A percentile compares a stretch with the other conserved stretches of the same genome.
phyloP scores from a whole-genome alignment of 2,113 vertebrate species.

The Anser brachyrhynchus region DNA sequence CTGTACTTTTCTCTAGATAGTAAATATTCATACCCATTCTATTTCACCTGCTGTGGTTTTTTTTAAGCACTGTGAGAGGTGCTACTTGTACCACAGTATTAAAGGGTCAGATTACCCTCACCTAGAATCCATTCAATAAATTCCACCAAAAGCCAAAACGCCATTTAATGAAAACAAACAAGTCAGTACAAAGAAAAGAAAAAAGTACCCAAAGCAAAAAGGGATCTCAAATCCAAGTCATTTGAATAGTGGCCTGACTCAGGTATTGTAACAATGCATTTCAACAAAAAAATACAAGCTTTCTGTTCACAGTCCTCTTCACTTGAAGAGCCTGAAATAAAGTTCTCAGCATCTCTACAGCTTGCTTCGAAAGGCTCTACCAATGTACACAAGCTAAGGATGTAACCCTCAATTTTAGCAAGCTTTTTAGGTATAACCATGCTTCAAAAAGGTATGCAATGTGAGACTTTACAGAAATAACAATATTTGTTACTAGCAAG shows the following conservation, averaged over 20 bases:
- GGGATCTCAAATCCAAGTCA: not conserved
- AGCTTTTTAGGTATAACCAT: not conserved
- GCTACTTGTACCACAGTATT: not conserved
- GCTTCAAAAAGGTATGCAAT: not conserved
- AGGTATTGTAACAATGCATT: not conserved
- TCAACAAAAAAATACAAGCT: not conserved
- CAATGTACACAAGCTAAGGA: not conserved
- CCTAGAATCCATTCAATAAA: not conserved
- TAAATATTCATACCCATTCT: not conserved
- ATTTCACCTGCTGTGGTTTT: not conserved
- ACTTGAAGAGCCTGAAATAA: not conserved
- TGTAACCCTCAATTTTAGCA: not conserved
- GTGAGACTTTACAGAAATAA: not conserved
- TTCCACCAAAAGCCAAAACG: not conserved
- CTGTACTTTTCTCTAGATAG: not conserved
- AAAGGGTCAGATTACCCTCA: not conserved
- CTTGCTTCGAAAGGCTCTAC: not conserved
- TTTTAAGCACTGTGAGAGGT: not conserved
- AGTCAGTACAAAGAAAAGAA: not conserved
- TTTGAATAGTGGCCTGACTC: not conserved
- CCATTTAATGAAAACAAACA: not conserved
- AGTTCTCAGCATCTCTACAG: not conserved
- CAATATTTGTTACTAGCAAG: not conserved
- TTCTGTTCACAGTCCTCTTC: not conserved
- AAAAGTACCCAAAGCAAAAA: not conserved